These are phyloP conservation scores for Artibeus jamaicensis DNA, from an alignment of 2,797 vertebrate genomes.

Conservation along the genomic window DNA sequence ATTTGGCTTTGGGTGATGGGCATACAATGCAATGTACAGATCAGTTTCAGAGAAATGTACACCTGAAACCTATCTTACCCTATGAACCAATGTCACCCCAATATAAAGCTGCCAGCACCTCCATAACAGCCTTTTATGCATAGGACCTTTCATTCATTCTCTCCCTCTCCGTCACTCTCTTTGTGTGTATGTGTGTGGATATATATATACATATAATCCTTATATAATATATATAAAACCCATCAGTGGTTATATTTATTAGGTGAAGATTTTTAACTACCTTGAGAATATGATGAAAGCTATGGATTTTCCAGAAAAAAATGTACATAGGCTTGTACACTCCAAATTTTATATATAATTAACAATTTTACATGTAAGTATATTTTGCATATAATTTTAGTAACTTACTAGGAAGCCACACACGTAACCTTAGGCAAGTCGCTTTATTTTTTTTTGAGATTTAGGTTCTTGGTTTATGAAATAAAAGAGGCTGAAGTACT, in stretches of 20 bases:
- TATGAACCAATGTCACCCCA: neutral
- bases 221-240: neutral
- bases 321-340: neutral
- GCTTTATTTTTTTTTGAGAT: slow-evolving; percentile 31
- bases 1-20: neutral
- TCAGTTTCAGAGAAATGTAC: neutral
- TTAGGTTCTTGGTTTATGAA: neutral
- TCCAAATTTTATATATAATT: slow-evolving; percentile 14
- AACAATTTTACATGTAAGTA: neutral
- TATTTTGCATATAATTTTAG: neutral
- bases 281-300: neutral
- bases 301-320: slow-evolving; percentile 6
- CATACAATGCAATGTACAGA: neutral
- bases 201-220: neutral
- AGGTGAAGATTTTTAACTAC: neutral
- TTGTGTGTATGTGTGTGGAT: neutral
- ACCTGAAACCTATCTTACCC: too few relatives aligned
- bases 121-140: neutral
- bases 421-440: neutral
- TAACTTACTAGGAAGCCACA: neutral
- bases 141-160: neutral
- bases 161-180: neutral
- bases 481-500: neutral
- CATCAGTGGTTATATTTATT: neutral
- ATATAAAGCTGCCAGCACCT: neutral